A percentile compares a stretch with the other conserved stretches of the same genome.
Conservation (phyloP, 2,888 invertebrate species). For the Bombylius discolor region DNA sequence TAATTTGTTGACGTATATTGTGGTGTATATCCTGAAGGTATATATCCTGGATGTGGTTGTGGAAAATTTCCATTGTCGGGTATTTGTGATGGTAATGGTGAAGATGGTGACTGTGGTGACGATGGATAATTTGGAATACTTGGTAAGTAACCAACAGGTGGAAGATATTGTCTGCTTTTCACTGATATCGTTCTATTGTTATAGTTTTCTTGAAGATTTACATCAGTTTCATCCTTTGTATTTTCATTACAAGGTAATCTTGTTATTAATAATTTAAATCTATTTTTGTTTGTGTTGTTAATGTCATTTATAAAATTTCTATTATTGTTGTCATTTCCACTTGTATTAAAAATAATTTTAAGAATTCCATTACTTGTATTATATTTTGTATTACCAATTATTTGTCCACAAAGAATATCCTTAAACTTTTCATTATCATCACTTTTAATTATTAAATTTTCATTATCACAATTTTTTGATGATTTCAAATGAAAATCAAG, state of each 20-base stretch:
- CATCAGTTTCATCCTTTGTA: too few species aligned
- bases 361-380: slow-evolving; percentile 37
- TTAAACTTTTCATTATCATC: slow-evolving; percentile 20
- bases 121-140: too few species aligned
- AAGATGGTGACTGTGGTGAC: background rate
- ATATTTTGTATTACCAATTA: slow-evolving; percentile 38
- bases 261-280: slow-evolving; percentile 42
- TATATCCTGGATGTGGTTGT: background rate
- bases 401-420: slow-evolving; percentile 40
- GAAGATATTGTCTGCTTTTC: too few species aligned
- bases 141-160: too few species aligned
- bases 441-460: slow-evolving; percentile 18
- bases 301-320: background rate
- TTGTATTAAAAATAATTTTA: slow-evolving; percentile 37
- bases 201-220: too few species aligned
- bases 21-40: too few species aligned
- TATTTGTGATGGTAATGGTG: background rate
- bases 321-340: slow-evolving; percentile 16
- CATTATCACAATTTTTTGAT: slow-evolving; percentile 39
- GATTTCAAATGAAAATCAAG: slow-evolving; percentile 41
- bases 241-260: slow-evolving; percentile 31
- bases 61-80: background rate
- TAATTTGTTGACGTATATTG: too few species aligned
- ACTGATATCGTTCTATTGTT: too few species aligned
- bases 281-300: slow-evolving; percentile 23